Conservation (phyloP, 2,113 vertebrate species). For the Seriola dumerili region DNA sequence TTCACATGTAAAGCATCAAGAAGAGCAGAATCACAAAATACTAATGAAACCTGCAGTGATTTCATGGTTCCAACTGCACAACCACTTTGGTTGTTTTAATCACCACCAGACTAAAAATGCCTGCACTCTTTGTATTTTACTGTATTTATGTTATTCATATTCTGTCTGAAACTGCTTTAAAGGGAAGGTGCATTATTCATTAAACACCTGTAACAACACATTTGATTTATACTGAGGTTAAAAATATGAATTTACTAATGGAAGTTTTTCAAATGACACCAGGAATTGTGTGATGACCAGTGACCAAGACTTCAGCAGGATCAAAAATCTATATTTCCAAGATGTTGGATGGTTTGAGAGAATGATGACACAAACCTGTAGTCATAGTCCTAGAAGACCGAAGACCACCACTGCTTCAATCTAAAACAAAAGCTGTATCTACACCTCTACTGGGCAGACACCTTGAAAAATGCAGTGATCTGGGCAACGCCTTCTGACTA, state of each 20-base stretch:
- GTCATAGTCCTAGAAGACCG: background rate
- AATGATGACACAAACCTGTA: no score
- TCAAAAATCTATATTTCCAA: background rate
- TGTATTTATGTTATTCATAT: background rate
- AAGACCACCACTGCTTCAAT: background rate
- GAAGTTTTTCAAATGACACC: background rate
- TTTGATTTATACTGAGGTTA: background rate
- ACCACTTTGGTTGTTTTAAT: background rate
- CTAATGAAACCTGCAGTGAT: background rate
- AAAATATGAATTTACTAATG: background rate
- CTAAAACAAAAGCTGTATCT: background rate
- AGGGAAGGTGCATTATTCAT: background rate
- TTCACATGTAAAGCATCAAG: background rate
- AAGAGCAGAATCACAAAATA: background rate
- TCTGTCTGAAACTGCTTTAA: background rate
- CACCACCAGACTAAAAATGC: background rate
- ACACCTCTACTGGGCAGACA: background rate
- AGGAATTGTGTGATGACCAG: background rate
- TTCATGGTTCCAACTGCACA: background rate
- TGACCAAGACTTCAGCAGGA: background rate
- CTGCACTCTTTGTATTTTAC: background rate
- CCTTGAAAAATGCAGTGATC: background rate
- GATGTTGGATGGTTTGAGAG: no score
- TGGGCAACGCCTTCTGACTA: constrained; percentile 68
- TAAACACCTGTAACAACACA: background rate